These are phyloP conservation scores for Tor tambroides DNA, from an alignment of 2,113 vertebrate species.

Conservation along the genomic window DNA sequence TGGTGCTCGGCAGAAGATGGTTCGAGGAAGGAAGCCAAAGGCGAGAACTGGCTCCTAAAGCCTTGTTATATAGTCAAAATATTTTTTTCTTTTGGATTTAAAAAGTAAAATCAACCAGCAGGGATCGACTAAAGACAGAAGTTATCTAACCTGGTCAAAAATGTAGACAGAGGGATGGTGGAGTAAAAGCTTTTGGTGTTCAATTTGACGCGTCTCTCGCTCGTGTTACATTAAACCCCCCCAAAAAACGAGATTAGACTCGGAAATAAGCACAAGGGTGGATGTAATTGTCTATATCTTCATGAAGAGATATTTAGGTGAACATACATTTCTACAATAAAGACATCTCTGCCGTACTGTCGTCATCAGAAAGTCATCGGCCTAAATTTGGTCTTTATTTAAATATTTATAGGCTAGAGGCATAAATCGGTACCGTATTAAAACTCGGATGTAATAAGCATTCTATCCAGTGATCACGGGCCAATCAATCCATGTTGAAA, in stretches of 20 bases:
- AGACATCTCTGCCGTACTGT: slow-evolving; percentile 69
- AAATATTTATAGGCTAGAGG: slow-evolving; percentile 53
- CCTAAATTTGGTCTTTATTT: slow-evolving; percentile 69
- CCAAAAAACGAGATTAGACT: slow-evolving; percentile 32
- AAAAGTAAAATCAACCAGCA: slow-evolving; percentile 23
- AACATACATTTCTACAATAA: slow-evolving; percentile 54
- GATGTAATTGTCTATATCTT: slow-evolving; percentile 60
- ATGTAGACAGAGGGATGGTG: slow-evolving; percentile 30
- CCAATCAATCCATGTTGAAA: slow-evolving; percentile 41
- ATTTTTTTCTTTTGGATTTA: background rate
- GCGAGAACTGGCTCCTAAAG: slow-evolving; percentile 7
- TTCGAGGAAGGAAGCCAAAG: slow-evolving; percentile 36
- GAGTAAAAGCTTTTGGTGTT: slow-evolving; percentile 48
- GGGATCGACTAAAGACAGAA: background rate
- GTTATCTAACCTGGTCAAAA: slow-evolving; percentile 50
- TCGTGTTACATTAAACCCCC: slow-evolving; percentile 52
- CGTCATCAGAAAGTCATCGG: slow-evolving; percentile 76
- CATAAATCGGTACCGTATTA: slow-evolving; percentile 14
- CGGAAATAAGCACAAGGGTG: slow-evolving; percentile 32
- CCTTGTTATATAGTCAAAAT: slow-evolving; percentile 1
- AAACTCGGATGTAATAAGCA: slow-evolving; percentile 22
- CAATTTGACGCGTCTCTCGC: slow-evolving; percentile 57
- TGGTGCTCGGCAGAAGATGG: slow-evolving; percentile 24
- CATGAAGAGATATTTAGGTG: slow-evolving; percentile 67
- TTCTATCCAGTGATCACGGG: slow-evolving; percentile 24